Evolutionary conservation across 92 coral and sea anemone genomes (phyloP).

Genomic region (Porites evermanni): DNA sequence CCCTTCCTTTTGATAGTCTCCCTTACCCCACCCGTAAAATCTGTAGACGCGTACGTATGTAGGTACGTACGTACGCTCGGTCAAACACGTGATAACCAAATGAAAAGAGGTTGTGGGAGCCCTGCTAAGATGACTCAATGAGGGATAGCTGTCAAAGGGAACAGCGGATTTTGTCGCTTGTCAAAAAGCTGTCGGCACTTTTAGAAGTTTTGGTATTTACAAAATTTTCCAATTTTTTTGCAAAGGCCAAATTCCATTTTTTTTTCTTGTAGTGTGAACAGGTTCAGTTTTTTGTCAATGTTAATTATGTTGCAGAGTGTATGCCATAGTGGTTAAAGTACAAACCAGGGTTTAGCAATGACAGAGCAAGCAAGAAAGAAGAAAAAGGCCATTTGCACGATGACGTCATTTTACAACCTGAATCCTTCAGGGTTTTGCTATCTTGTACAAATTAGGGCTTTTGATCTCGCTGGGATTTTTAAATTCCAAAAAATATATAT

Average conservation of each 20-base stretch:
- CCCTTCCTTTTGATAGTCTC: no score
- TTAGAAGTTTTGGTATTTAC: constrained; percentile 1
- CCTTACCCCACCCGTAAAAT: no score
- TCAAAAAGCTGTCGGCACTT: neutral
- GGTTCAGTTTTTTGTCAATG: no score
- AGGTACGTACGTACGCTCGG: no score
- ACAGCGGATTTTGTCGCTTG: constrained; percentile 5
- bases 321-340: constrained; percentile 1
- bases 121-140: no score
- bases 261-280: neutral
- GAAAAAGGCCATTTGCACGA: no score
- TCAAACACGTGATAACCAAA: no score
- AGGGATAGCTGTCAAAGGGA: constrained; percentile 4
- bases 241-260: constrained; percentile 1
- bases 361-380: no score
- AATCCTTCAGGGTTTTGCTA: no score
- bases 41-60: no score
- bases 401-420: no score
- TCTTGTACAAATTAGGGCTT: neutral
- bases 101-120: no score
- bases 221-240: constrained; percentile 8
- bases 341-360: neutral
- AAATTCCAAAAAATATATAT: neutral
- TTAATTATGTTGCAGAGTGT: neutral
- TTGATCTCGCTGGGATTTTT: constrained; percentile 4